phyloP scores from a whole-genome alignment of 2,797 vertebrate genomes.

The Cephalopachus bancanus region DNA sequence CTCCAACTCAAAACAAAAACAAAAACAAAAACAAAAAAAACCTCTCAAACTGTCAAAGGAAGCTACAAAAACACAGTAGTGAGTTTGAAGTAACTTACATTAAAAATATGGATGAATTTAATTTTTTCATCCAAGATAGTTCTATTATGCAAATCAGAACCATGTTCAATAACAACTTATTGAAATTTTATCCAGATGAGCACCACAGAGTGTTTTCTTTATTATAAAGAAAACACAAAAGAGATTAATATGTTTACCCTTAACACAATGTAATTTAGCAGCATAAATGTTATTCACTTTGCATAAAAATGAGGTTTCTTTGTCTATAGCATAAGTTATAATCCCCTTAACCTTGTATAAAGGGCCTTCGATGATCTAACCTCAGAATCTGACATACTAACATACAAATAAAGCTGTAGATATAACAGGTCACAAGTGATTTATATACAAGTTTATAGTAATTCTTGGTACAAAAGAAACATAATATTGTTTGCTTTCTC shows the following conservation, averaged over 20 bases:
- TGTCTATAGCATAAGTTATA: neutral
- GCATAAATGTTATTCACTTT: neutral
- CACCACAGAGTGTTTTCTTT: neutral
- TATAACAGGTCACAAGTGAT: neutral
- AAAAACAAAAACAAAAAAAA: too few relatives aligned
- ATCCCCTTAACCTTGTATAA: neutral
- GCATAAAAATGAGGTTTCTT: neutral
- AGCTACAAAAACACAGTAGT: neutral
- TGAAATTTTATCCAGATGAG: neutral
- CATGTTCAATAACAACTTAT: neutral
- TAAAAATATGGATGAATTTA: constrained; percentile 20
- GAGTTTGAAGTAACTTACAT: neutral
- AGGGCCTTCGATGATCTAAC: neutral
- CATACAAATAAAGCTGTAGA: neutral
- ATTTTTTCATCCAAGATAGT: neutral
- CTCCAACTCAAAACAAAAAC: too few relatives aligned
- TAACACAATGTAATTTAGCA: neutral
- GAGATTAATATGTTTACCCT: neutral
- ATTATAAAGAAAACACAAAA: constrained; percentile 17
- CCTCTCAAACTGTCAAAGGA: neutral
- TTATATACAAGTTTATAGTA: neutral
- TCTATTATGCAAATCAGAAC: neutral
- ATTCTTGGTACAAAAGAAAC: constrained; percentile 15
- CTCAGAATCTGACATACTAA: neutral
- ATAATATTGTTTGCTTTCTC: neutral